Evolutionary conservation across 2,797 vertebrate species (phyloP).

Genomic region (Squalus acanthias): DNA sequence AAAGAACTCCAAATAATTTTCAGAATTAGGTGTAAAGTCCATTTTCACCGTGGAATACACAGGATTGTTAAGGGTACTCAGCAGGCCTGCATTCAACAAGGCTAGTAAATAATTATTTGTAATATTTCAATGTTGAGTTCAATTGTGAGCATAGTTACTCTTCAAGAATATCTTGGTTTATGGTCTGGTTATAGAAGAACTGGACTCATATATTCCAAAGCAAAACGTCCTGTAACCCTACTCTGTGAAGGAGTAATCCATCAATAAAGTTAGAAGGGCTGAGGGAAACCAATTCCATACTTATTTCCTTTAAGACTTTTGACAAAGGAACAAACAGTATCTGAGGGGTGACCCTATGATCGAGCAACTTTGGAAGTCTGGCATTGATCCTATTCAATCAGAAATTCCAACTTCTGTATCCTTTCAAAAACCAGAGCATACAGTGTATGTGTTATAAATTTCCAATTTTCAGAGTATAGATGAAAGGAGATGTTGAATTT

Average conservation of each 20-base stretch:
- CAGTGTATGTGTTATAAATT: neutral
- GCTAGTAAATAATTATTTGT: neutral
- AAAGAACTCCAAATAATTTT: neutral
- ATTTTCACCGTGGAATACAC: neutral
- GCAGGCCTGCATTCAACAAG: neutral
- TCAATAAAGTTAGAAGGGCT: too few relatives aligned
- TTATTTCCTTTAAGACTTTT: too few relatives aligned
- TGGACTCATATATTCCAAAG: too few relatives aligned
- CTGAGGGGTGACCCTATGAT: neutral
- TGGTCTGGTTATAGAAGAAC: too few relatives aligned
- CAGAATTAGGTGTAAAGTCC: neutral
- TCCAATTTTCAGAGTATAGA: neutral
- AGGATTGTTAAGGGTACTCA: neutral
- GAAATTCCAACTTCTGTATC: neutral
- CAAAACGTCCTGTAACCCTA: too few relatives aligned
- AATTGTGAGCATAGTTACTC: neutral
- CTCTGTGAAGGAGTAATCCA: too few relatives aligned
- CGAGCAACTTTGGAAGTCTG: neutral
- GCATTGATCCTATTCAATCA: neutral
- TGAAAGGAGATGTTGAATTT: constrained; percentile 16
- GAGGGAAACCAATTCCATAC: too few relatives aligned
- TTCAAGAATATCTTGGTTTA: too few relatives aligned
- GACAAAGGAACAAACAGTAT: neutral
- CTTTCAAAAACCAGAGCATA: neutral
- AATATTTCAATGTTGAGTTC: neutral